Percentiles rank a stretch among this genome's conserved stretches.
Evolutionary conservation across 2,113 vertebrate genomes (phyloP).

Genomic region (Benitochromis conjunctus): DNA sequence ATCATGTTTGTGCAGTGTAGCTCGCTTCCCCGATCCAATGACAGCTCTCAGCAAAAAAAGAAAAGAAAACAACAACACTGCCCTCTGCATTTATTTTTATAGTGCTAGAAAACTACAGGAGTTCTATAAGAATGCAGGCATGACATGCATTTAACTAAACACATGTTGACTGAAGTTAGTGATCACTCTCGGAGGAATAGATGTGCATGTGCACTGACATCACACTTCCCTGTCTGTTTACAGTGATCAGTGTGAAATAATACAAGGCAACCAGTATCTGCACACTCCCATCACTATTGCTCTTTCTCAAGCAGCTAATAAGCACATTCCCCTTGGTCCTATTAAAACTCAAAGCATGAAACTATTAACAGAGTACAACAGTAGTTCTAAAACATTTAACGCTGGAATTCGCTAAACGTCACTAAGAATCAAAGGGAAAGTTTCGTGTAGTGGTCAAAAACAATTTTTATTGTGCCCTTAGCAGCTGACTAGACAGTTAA

Average conservation of each 20-base stretch:
- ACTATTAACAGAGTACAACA: neutral
- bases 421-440: neutral
- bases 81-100: neutral
- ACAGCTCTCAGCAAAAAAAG: neutral
- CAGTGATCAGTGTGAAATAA: neutral
- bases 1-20: slow-evolving; percentile 22
- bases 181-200: neutral
- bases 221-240: neutral
- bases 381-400: neutral
- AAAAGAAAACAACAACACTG: neutral
- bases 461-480: neutral
- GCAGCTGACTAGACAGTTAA: neutral
- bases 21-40: neutral
- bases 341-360: neutral
- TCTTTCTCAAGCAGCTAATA: neutral
- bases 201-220: neutral
- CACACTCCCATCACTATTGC: neutral
- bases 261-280: neutral
- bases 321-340: neutral
- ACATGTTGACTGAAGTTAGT: neutral
- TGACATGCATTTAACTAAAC: neutral
- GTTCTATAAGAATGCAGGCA: neutral
- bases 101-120: neutral
- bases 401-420: neutral
- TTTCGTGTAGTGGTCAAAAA: neutral